Conservation (phyloP, 2,797 vertebrate genomes). For the Mionectes olivaceus region DNA sequence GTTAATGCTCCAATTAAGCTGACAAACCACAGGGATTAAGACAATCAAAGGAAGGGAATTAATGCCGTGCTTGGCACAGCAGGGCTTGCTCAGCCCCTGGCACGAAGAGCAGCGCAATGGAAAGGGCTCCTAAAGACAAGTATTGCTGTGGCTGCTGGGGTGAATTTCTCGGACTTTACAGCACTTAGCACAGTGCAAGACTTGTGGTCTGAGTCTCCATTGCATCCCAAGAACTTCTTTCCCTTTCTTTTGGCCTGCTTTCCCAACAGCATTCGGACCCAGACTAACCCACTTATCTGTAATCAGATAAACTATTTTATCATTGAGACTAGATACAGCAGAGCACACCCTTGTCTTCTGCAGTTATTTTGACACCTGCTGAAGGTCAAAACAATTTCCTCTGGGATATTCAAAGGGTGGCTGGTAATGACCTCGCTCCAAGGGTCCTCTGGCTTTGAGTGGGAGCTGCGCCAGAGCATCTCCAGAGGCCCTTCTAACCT, state of each 20-base stretch:
- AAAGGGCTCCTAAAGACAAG: background rate
- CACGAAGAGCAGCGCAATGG: background rate
- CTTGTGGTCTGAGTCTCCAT: background rate
- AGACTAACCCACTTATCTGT: background rate
- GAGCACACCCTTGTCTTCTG: background rate
- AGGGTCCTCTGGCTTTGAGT: background rate
- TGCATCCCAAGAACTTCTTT: background rate
- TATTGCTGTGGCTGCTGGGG: too few relatives aligned
- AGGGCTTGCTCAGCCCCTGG: background rate
- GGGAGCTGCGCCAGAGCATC: background rate
- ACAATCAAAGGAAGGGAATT: background rate
- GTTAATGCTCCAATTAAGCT: slow-evolving; percentile 3
- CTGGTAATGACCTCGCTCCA: background rate
- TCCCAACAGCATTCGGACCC: background rate
- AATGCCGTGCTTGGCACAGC: background rate
- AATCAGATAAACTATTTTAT: background rate
- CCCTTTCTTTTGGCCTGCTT: background rate
- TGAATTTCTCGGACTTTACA: background rate
- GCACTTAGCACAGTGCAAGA: background rate
- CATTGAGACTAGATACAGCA: background rate
- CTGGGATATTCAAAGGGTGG: background rate
- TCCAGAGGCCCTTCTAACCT: background rate
- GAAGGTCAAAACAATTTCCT: background rate
- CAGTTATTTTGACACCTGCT: background rate
- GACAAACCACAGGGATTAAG: slow-evolving; percentile 46